A percentile compares a stretch with the other conserved stretches of the same genome.
phyloP scores from a whole-genome alignment of 1,140 invertebrate genomes.

The Phortica variegata region DNA sequence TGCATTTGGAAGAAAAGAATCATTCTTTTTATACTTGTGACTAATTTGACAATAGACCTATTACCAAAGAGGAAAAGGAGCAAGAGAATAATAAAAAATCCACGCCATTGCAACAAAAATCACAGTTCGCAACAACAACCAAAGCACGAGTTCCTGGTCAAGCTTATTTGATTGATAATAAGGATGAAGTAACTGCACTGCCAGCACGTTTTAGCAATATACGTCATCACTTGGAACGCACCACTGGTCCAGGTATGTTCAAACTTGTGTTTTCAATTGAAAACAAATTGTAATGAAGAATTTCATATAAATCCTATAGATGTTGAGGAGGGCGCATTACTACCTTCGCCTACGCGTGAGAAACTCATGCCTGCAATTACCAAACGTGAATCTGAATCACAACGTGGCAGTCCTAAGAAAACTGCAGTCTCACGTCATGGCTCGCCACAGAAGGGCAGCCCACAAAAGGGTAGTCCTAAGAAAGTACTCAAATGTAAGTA shows the following conservation, averaged over 20 bases:
- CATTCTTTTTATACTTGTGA: neutral
- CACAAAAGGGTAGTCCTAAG: constrained; percentile 67
- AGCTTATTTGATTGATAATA: constrained; percentile 54
- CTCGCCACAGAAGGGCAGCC: constrained; percentile 58
- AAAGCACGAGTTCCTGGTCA: constrained; percentile 50
- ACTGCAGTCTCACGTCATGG: constrained; percentile 51
- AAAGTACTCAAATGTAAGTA: constrained; percentile 60
- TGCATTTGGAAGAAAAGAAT: neutral
- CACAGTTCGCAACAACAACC: constrained; percentile 16
- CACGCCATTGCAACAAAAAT: constrained; percentile 63
- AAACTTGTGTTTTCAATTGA: neutral
- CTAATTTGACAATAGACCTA: constrained; percentile 60
- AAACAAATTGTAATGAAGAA: neutral
- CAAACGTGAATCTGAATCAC: constrained; percentile 65
- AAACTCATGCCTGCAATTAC: constrained; percentile 71
- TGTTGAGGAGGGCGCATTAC: constrained; percentile 61
- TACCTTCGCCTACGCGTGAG: constrained; percentile 70
- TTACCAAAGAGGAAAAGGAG: constrained; percentile 84
- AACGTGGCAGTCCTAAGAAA: constrained; percentile 55
- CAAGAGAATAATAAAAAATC: constrained; percentile 81
- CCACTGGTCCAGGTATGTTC: constrained; percentile 64
- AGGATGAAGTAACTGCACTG: constrained; percentile 59
- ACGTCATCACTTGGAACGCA: constrained; percentile 71
- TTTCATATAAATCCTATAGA: constrained; percentile 19
- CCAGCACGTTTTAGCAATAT: constrained; percentile 61